Evolutionary conservation across 2,797 vertebrate species (phyloP), one percentile per base, ranked within the genome.

Genomic region (Mus minutoides): DNA sequence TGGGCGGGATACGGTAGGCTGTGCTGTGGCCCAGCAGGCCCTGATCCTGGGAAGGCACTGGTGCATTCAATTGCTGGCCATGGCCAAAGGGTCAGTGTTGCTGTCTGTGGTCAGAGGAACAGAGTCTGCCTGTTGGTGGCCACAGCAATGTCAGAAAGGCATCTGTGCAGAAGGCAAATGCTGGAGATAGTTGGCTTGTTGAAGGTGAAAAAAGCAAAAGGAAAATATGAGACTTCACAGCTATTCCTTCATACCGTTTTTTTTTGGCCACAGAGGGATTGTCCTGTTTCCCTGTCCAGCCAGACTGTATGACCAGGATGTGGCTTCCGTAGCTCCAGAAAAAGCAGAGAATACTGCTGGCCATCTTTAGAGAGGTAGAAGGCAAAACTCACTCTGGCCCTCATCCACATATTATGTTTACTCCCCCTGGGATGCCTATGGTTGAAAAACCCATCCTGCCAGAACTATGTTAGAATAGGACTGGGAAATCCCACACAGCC

Each of bases 281-380:
- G 99, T 99, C 80, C 98, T 99, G 96, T 99, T 99, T 96, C 99
- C 99, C 10, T 99, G 99, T 99, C 99, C 99, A 21, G 99, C 99
- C 95, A 99, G 99, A 80, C 98, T 99, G 7, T 99, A 99, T 5
- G 99, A 99, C 98, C 98, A 99, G 94, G 99, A 99, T 97, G 99
- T 99, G 96, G 99, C 99, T 88, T 99, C 99, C 96, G 98, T 99
- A 58, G 97, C 99, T 80, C 97, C 99, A 89, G 99, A 99, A 97
- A 99, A 99, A 97, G 98, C 98, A 0, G 99, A 99, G 88, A 99
- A 98, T 2, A 98, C 98, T 0, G 98, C 99, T 31, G 98, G 98
- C 78, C 99, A 99, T 0, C 77, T 99, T 99, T 83, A 99, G 99
- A 98, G 99, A 99, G 97, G 99, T 99, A 92, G 99, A 99, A 98